Conservation (phyloP, 2,888 invertebrate genomes). For the Agriopis leucophaearia region DNA sequence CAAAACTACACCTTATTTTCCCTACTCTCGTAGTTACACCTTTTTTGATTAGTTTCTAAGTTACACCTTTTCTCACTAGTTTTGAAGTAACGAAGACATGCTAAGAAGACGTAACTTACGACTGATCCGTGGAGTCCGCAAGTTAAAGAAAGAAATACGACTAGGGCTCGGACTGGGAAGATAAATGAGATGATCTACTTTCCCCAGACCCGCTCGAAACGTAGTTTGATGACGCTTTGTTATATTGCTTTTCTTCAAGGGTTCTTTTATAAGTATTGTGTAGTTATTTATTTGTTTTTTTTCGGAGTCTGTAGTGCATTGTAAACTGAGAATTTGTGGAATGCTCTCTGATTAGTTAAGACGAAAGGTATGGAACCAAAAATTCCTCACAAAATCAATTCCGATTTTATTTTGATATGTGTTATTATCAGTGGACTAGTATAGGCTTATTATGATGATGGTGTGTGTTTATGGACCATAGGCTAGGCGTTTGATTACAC, state of each 20-base stretch:
- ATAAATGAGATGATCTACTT: conserved; percentile 11
- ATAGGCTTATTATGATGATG: too few relatives aligned
- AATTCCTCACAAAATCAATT: too few relatives aligned
- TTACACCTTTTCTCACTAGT: not conserved
- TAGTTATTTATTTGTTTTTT: not conserved
- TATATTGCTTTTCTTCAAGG: conserved; percentile 1
- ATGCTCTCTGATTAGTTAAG: too few relatives aligned
- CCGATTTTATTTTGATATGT: too few relatives aligned
- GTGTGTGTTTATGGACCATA: too few relatives aligned
- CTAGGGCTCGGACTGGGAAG: not conserved
- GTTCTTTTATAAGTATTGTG: not conserved
- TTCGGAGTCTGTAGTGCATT: not conserved
- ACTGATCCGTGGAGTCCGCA: conserved; percentile 5
- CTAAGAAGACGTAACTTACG: conserved; percentile 8
- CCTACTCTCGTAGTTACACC: too few relatives aligned
- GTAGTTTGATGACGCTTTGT: conserved; percentile 10
- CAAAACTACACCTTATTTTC: too few relatives aligned
- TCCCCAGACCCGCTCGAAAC: not conserved
- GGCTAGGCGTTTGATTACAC: too few relatives aligned
- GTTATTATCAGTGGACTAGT: too few relatives aligned
- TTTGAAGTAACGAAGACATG: not conserved
- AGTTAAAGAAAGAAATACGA: conserved; percentile 8
- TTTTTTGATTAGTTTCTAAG: too few relatives aligned
- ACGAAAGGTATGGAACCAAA: too few relatives aligned
- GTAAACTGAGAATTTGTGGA: not conserved